A percentile compares a stretch with the other conserved stretches of the same genome.
Conservation (phyloP, 2,888 invertebrate species). For the Clusia tigrina region DNA sequence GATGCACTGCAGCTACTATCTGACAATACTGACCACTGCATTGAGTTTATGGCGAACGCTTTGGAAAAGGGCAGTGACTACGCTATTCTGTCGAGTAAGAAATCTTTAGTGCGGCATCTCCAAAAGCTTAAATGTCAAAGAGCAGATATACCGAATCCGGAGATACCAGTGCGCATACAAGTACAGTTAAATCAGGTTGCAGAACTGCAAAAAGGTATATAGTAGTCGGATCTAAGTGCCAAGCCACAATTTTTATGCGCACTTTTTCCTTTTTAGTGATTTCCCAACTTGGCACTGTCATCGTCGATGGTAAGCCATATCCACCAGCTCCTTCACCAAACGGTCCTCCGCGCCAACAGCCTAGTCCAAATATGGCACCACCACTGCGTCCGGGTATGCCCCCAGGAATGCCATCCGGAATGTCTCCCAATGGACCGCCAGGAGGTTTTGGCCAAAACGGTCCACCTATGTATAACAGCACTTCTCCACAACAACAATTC, state of each 20-base stretch:
- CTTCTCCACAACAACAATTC: slow-evolving; percentile 57
- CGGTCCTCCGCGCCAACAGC: slow-evolving; percentile 61
- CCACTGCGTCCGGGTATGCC: slow-evolving; percentile 60
- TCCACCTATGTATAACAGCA: slow-evolving; percentile 61
- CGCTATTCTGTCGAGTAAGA: slow-evolving; percentile 84
- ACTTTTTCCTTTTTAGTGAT: slow-evolving; percentile 68
- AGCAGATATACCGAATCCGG: slow-evolving; percentile 89
- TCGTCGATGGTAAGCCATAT: slow-evolving; percentile 84
- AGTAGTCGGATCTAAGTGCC: background rate
- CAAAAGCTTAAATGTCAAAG: slow-evolving; percentile 83
- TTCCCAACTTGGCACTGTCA: slow-evolving; percentile 80
- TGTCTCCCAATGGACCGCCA: slow-evolving; percentile 59
- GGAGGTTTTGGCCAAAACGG: slow-evolving; percentile 58
- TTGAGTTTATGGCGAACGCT: slow-evolving; percentile 82
- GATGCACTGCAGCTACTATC: slow-evolving; percentile 82
- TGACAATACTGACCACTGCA: slow-evolving; percentile 87
- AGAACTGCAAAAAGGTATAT: slow-evolving; percentile 77
- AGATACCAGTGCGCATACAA: slow-evolving; percentile 85
- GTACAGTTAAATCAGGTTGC: slow-evolving; percentile 82
- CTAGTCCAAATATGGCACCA: slow-evolving; percentile 63
- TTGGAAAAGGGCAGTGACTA: slow-evolving; percentile 83
- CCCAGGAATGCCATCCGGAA: slow-evolving; percentile 59
- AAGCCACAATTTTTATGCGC: background rate
- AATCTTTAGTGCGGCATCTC: slow-evolving; percentile 76
- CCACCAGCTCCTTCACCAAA: slow-evolving; percentile 66